Evolutionary conservation across 1,140 invertebrate species (phyloP), one percentile per base, ranked within the genome.

Genomic region (Helicorthomorpha holstii): DNA sequence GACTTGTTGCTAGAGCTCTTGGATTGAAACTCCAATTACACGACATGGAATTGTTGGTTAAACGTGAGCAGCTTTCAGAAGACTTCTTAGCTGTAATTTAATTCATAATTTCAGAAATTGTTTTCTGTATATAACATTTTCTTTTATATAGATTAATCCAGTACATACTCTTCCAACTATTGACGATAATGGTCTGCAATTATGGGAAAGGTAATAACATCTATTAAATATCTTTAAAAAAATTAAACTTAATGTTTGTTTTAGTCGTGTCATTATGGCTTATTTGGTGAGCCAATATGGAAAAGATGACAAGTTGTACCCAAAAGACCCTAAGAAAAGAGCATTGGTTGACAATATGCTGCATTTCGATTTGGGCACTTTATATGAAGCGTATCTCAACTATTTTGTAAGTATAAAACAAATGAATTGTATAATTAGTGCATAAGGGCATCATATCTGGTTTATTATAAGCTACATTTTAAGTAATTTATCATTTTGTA

Each of bases 221-320:
- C 7, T 16, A 7, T 34, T 16, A 34, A 34, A 34, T 34, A 7
- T 34, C 29, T 7, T 34, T 16, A 7, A 7, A 16, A 16, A 34
- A 34, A 34, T 34, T 34, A 7, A 22, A 7, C 44, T 46, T 7
- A 22, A 22, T 22, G 4, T 46, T 22, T 46, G 4, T 22, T 19
- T 10, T 22, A 66, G 79, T 58, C 80, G 79, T 52, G 81, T 82
- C 42, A 81, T 85, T 57, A 76, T 76, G 57, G 68, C 73, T 29
- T 88, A 87, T 64, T 64, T 83, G 56, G 75, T 68, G 1, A 76
- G 79, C 56, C 72, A 81, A 51, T 86, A 85, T 61, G 79, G 70
- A 29, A 81, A 82, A 60, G 72, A 79, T 57, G 76, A 74, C 12
- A 75, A 59, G 67, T 67, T 84, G 22, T 84, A 82, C 63, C 83